Evolutionary conservation across 2,888 invertebrate genomes (phyloP).

Genomic region (Baccha elongata): DNA sequence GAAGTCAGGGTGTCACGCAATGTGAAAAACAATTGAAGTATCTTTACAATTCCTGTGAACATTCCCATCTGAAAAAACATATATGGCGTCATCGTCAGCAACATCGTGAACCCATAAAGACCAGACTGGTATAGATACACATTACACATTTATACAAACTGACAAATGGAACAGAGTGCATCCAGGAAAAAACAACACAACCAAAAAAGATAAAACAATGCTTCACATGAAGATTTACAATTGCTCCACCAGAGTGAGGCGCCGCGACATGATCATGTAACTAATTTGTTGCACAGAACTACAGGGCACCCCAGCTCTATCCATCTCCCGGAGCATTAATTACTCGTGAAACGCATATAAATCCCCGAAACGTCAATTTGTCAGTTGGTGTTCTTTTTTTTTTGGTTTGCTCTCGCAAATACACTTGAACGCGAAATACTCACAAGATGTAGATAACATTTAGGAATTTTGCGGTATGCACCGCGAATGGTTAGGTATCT

Average conservation of each 20-base stretch:
- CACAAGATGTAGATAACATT: conserved; percentile 37
- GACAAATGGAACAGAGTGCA: conserved; percentile 58
- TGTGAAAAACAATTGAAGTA: conserved; percentile 64
- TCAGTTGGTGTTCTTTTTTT: conserved; percentile 46
- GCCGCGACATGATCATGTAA: conserved; percentile 71
- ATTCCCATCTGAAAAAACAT: conserved; percentile 20
- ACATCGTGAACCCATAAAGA: conserved; percentile 43
- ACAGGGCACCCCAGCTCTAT: conserved; percentile 56
- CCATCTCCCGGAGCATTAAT: conserved; percentile 69
- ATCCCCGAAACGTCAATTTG: conserved; percentile 73
- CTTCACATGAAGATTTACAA: conserved; percentile 45
- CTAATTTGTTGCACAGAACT: conserved; percentile 68
- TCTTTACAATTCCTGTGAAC: conserved; percentile 32
- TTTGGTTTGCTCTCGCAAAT: conserved; percentile 3
- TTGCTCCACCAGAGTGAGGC: conserved; percentile 53
- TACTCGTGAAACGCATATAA: conserved; percentile 65
- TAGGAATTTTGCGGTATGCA: neutral
- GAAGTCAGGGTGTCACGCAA: conserved; percentile 32
- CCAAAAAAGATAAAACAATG: conserved; percentile 4
- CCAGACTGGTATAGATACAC: conserved; percentile 29
- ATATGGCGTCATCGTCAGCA: conserved; percentile 35
- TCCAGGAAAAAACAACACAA: conserved; percentile 5
- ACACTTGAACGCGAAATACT: neutral
- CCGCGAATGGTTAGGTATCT: neutral
- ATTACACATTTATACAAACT: conserved; percentile 27